Evolutionary conservation across 92 coral and sea anemone species (phyloP).

Genomic region (Ricordea florida): DNA sequence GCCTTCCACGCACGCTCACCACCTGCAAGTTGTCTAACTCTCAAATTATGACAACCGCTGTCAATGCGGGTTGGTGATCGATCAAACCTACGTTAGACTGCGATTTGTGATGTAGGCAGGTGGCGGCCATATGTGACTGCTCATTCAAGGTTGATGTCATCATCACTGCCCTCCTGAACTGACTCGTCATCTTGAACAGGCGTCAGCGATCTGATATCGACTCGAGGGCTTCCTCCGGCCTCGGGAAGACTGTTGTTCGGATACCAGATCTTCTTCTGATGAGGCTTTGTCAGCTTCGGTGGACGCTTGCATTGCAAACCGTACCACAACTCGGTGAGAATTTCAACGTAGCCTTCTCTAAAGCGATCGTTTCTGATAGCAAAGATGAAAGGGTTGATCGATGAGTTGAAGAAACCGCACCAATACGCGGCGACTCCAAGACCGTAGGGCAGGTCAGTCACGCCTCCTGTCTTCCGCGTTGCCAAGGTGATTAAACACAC

Average conservation of each 20-base stretch:
- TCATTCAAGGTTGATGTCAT: neutral
- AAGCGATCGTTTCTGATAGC: constrained; percentile 84
- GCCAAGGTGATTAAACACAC: constrained; percentile 75
- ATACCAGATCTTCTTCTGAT: constrained; percentile 46
- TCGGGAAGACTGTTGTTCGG: neutral
- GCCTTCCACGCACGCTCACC: no score
- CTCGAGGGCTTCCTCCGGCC: neutral
- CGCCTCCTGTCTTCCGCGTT: constrained; percentile 48
- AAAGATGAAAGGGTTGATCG: constrained; percentile 78
- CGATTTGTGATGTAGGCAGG: no score
- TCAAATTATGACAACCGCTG: no score
- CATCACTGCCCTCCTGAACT: neutral
- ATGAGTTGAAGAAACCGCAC: constrained; percentile 87
- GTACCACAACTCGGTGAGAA: constrained; percentile 60
- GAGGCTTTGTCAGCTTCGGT: constrained; percentile 6
- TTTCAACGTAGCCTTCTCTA: constrained; percentile 83
- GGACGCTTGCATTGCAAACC: constrained; percentile 54
- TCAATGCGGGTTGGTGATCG: no score
- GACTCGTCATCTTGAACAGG: constrained; percentile 9
- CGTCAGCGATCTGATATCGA: neutral
- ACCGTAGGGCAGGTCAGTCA: constrained; percentile 70
- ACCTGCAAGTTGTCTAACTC: no score
- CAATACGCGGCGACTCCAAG: constrained; percentile 90
- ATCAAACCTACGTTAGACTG: no score
- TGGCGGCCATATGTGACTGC: no score